Base-by-base conservation (phyloP, 2,888 invertebrate species). In the Hirtodrosophila trivittata region DNA sequence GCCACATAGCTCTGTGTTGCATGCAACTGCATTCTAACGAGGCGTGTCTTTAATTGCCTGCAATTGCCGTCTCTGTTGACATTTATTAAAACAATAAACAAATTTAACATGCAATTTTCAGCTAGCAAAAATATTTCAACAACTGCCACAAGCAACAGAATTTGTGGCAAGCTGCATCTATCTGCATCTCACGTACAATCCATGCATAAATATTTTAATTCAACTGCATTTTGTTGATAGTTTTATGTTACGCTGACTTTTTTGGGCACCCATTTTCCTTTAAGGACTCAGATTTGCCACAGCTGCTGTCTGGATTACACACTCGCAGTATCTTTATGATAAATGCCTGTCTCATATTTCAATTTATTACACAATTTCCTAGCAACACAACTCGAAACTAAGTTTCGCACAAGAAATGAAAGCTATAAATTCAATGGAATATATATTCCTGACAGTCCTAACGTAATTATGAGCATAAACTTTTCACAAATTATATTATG, bases 71-170 rank as follows among this genome's bases (percentile, higher is more conserved):
- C 58, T 74, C 58, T 74, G 75, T 77, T 87, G 86, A 85, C 85
- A 70, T 87, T 87, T 82, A 82, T 81, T 82, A 58, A 82, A 81
- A 86, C 80, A 85, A 87, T 82, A 69, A 82, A 82, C 82, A 85
- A 67, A 74, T 73, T 73, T 41, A 33, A 33, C 67, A 56, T 60
- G 45, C 33, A 55, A 10, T 32, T 37, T 39, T 8, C 43, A 47
- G 43, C 49, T 37, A 52, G 39, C 45, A 35, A 46, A 59, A 46
- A 21, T n/a, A n/a, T n/a, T 21, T 21, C 18, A 21, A 21, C 18
- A 63, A 35, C 14, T 38, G 66, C 66, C 73, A 37, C 32, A 57
- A 46, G 42, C 60, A 35, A 13, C 45, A 50, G 33, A 10, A 21
- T 7, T 3, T 7, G 13, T 9, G n/a, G 16, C 42, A 21, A 28